These are phyloP conservation scores for Teleogryllus occipitalis DNA, from an alignment of 1,140 invertebrate species.

Conservation along the genomic window DNA sequence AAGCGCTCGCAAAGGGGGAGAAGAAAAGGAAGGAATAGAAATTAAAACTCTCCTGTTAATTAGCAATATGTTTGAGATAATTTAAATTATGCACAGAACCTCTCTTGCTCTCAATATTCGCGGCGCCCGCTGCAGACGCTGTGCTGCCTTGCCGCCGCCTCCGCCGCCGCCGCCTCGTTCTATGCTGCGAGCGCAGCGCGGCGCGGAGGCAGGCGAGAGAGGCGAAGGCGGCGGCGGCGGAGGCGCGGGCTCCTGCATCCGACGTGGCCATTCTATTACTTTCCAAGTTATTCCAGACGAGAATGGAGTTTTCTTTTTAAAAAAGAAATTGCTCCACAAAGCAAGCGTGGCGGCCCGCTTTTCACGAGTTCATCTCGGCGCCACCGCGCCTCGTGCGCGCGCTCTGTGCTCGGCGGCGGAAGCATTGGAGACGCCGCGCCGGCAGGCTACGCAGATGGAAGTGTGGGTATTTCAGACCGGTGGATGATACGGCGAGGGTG, in stretches of 20 bases:
- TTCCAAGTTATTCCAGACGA: background rate
- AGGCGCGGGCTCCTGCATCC: background rate
- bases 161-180: no score
- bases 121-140: background rate
- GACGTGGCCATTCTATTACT: constrained; percentile 3
- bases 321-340: background rate
- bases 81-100: background rate
- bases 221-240: no score
- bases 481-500: no score
- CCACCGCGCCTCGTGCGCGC: no score
- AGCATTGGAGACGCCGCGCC: no score
- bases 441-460: no score
- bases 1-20: background rate
- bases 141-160: no score
- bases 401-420: background rate
- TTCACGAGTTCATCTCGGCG: background rate
- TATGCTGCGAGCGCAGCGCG: no score
- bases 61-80: background rate
- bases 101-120: background rate
- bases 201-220: background rate
- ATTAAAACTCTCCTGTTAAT: background rate
- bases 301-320: constrained; percentile 5
- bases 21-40: background rate
- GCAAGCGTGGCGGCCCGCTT: background rate
- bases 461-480: no score